Base-by-base conservation (phyloP, 2,888 invertebrate genomes). In the Acrobasis repandana region DNA sequence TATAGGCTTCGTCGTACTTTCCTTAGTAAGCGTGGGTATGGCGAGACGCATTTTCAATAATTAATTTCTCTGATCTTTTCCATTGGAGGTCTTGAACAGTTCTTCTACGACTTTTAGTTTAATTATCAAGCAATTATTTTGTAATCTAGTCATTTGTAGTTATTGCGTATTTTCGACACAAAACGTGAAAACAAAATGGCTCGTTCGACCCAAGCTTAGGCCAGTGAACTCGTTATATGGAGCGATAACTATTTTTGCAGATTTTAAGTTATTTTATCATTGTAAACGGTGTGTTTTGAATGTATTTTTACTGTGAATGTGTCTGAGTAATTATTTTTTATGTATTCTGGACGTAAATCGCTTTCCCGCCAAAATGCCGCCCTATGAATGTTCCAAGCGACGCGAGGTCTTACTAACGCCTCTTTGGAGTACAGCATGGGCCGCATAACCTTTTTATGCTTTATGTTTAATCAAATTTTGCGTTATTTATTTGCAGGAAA, bases 131-230 rank as follows among this genome's bases (percentile, higher is more conserved):
- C 81, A 86, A 86, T 90, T 87, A 86, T 85, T 83, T 88, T 73
- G 86, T 83, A 88, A 88, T 86, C 75, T 79, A 79, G 91, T 85
- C 88, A 85, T 82, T 77, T 82, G 74, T 73, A 82, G 85, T 82
- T 86, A 91, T 80, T 91, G 91, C 92, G 90, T 92, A 92, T 90
- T 91, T 90, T 91, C 86, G 77, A 84, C 88, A 85, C 85, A 90
- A 90, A 83, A 83, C 80, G 90, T 88, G 86, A 93, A 93, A 93
- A 93, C 92, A 92, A 93, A 92, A 93, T 92, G 92, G 93, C 92
- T 92, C 92, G 82, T 88, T 79, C 88, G 83, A 88, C 86, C 88
- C 87, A 88, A 88, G 90, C 90, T 77, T 88, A 85, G 90, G 88
- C 86, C 91, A 90, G 85, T 90, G 92, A 90, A 90, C 91, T 90